Evolutionary conservation across 2,888 invertebrate genomes (phyloP).

Genomic region (Unio pictorum): DNA sequence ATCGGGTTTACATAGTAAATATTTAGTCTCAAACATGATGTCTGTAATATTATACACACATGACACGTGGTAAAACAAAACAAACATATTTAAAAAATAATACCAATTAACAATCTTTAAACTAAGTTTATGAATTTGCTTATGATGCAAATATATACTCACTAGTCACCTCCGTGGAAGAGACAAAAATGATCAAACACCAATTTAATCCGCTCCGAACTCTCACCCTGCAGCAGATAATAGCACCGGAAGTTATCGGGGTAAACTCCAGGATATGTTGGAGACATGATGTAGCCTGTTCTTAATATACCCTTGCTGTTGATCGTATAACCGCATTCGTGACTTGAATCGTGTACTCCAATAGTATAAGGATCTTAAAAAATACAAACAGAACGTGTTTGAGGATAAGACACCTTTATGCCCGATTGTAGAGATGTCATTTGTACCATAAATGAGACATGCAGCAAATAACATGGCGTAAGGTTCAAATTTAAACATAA

Average conservation of each 20-base stretch:
- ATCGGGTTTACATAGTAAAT: no score
- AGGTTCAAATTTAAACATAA: no score
- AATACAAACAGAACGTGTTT: slow-evolving; percentile 53
- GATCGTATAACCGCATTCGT: slow-evolving; percentile 87
- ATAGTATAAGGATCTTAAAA: slow-evolving; percentile 84
- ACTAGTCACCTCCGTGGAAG: slow-evolving; percentile 99
- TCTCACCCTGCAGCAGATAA: slow-evolving; percentile 87
- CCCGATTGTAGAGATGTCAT: not conserved
- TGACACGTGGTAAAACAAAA: no score
- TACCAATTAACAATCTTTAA: no score
- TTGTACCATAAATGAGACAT: no score
- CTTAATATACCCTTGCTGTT: slow-evolving; percentile 79
- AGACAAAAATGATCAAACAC: slow-evolving; percentile 98
- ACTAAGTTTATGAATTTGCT: no score
- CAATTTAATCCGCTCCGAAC: slow-evolving; percentile 91
- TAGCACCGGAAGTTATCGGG: slow-evolving; percentile 93
- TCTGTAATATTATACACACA: no score
- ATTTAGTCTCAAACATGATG: no score
- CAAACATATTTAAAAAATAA: no score
- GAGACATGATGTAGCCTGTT: slow-evolving; percentile 91
- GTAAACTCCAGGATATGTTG: slow-evolving; percentile 99
- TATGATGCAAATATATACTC: slow-evolving; percentile 74
- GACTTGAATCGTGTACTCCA: slow-evolving; percentile 88
- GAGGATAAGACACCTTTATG: slow-evolving; percentile 1
- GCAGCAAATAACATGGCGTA: no score